Evolutionary conservation across 2,888 invertebrate genomes (phyloP).

Genomic region (Diabrotica balteata): DNA sequence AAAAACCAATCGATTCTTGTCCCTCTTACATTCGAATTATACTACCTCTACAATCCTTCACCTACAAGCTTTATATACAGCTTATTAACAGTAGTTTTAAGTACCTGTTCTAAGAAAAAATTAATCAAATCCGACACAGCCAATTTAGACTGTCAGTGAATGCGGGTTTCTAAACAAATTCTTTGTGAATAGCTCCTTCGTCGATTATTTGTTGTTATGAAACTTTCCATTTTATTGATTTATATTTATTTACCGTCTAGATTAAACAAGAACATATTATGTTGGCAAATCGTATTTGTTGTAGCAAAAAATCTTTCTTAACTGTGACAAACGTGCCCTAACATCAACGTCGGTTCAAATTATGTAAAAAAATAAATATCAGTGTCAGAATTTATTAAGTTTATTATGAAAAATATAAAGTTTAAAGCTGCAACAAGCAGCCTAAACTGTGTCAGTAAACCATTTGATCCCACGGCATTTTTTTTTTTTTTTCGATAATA

Average conservation of each 20-base stretch:
- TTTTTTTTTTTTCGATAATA: no score
- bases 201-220: neutral
- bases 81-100: constrained; percentile 19
- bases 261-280: no score
- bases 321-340: no score
- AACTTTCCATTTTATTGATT: constrained; percentile 10
- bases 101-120: constrained; percentile 23
- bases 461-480: no score
- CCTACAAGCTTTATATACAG: constrained; percentile 17
- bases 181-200: neutral
- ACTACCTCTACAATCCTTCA: constrained; percentile 11
- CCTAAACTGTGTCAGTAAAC: no score
- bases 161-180: constrained; percentile 22
- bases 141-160: constrained; percentile 21
- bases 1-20: neutral
- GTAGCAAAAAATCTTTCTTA: no score
- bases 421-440: no score
- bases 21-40: constrained; percentile 22
- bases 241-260: neutral
- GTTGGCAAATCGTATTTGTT: no score
- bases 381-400: no score
- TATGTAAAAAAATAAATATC: no score
- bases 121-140: constrained; percentile 18
- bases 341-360: no score
- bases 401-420: no score